Evolutionary conservation across 2,888 invertebrate species (phyloP).

Genomic region (Coleophora deauratella): DNA sequence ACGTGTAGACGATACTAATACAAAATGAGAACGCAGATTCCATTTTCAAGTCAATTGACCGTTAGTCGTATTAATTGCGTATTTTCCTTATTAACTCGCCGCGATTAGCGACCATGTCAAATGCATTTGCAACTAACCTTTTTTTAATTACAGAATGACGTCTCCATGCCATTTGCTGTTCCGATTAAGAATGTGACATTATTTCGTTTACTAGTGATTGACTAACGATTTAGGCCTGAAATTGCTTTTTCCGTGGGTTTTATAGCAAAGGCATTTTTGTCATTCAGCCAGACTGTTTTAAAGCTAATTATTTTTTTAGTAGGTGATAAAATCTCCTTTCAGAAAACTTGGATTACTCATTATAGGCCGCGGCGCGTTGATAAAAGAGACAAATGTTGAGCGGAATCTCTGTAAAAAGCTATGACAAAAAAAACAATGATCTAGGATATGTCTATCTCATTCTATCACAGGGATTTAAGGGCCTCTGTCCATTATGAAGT

Average conservation of each 20-base stretch:
- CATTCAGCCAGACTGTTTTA: no score
- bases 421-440: no score
- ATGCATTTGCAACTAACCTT: background rate
- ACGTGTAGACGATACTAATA: no score
- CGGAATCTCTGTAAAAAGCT: no score
- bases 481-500: no score
- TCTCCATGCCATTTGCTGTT: slow-evolving; percentile 34
- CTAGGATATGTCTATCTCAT: no score
- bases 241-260: background rate
- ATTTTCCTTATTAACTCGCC: slow-evolving; percentile 65
- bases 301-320: no score
- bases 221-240: background rate
- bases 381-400: no score
- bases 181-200: slow-evolving; percentile 54
- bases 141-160: slow-evolving; percentile 47
- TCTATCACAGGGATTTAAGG: no score
- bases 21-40: slow-evolving; percentile 29
- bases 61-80: slow-evolving; percentile 61
- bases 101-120: slow-evolving; percentile 66
- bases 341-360: no score
- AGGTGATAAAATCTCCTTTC: no score
- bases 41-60: slow-evolving; percentile 70
- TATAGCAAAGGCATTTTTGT: background rate
- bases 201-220: slow-evolving; percentile 18
- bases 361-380: no score